These are phyloP conservation scores for Etheostoma nigrum DNA, from an alignment of 2,797 vertebrate species.

Conservation along the genomic window DNA sequence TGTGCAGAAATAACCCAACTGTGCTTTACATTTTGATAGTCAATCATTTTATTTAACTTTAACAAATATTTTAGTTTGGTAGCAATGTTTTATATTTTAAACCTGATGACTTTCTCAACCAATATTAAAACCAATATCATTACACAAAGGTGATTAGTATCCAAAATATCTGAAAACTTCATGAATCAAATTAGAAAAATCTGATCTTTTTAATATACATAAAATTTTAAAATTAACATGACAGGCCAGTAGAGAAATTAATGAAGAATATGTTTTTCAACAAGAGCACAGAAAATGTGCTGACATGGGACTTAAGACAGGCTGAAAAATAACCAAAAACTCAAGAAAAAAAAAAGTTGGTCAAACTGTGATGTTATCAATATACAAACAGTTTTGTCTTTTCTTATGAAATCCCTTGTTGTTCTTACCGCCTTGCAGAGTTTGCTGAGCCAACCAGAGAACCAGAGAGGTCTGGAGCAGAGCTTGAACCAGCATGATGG, in stretches of 20 bases:
- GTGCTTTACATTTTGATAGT: background rate
- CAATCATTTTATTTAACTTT: background rate
- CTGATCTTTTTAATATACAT: background rate
- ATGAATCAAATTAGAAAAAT: background rate
- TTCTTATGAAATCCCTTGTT: background rate
- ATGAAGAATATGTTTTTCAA: background rate
- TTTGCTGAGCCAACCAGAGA: conserved; percentile 82
- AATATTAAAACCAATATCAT: background rate
- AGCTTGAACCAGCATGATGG: conserved; percentile 79
- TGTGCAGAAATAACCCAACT: background rate
- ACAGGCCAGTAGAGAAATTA: background rate
- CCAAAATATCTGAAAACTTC: background rate
- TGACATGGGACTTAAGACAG: background rate
- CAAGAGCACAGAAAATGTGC: background rate
- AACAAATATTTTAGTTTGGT: background rate
- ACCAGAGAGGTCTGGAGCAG: conserved; percentile 84
- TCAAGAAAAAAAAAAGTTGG: background rate
- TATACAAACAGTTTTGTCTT: background rate
- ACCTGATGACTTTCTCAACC: background rate
- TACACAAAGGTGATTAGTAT: background rate
- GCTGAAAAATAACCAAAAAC: background rate
- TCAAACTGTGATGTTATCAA: background rate
- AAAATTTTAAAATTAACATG: background rate
- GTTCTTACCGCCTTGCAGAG: conserved; percentile 86
- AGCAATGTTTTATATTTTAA: background rate